A percentile compares a stretch with the other conserved stretches of the same genome.
These are phyloP conservation scores for Phylloscopus collybita DNA, from an alignment of 2,797 vertebrate genomes.

Conservation along the genomic window DNA sequence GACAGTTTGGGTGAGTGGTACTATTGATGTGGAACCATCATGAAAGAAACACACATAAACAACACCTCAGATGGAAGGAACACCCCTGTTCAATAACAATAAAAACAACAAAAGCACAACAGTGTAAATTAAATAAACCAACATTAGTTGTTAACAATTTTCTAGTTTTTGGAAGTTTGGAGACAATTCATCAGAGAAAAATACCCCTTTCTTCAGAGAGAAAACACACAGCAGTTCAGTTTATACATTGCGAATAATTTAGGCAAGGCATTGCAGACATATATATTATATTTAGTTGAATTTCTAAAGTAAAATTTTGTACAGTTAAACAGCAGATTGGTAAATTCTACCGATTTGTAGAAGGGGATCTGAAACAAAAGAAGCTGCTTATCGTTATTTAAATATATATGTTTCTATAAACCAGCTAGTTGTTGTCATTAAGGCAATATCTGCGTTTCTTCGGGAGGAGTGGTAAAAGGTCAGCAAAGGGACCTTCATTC, in stretches of 20 bases:
- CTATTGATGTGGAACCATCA: background rate
- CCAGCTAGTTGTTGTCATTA: background rate
- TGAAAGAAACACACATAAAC: background rate
- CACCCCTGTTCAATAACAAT: background rate
- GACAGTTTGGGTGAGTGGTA: background rate
- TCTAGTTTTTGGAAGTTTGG: background rate
- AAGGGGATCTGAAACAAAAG: background rate
- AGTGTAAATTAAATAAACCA: background rate
- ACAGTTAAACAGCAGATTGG: background rate
- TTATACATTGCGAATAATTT: background rate
- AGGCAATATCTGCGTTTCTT: rapidly evolving
- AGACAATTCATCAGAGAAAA: background rate
- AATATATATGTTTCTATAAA: conserved; percentile 8
- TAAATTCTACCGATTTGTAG: background rate
- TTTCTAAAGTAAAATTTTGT: background rate
- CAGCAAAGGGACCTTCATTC: background rate
- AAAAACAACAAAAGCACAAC: background rate
- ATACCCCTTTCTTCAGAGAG: background rate
- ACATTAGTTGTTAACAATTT: background rate
- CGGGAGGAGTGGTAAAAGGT: background rate
- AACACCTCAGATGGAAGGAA: background rate
- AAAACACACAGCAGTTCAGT: background rate
- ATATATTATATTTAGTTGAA: background rate
- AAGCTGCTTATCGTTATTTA: conserved; percentile 34
- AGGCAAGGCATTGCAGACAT: background rate